Conservation (phyloP, 1,140 invertebrate species). For the Halictus rubicundus region DNA sequence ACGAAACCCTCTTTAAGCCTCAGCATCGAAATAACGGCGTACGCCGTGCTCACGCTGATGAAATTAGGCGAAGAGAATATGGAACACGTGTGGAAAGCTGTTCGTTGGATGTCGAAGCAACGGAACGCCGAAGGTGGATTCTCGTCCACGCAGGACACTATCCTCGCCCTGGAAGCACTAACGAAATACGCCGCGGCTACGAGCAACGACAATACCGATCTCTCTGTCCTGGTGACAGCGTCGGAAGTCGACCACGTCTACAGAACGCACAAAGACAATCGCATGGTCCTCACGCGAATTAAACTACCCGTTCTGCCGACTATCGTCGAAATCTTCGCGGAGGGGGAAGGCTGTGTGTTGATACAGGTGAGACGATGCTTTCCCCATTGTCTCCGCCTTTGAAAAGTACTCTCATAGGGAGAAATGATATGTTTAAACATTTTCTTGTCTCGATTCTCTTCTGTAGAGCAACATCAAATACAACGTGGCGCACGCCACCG, state of each 20-base stretch:
- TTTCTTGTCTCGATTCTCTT: not conserved
- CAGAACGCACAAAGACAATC: constrained; percentile 76
- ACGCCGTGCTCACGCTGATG: constrained; percentile 85
- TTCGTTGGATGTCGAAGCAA: constrained; percentile 88
- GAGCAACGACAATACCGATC: constrained; percentile 71
- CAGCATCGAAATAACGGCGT: constrained; percentile 89
- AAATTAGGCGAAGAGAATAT: constrained; percentile 83
- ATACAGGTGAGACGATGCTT: constrained; percentile 78
- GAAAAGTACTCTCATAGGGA: not conserved
- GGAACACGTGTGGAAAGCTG: constrained; percentile 80
- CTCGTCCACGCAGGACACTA: constrained; percentile 87
- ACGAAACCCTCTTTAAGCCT: constrained; percentile 73
- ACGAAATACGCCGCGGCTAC: constrained; percentile 81
- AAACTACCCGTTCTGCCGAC: constrained; percentile 79
- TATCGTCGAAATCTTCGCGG: constrained; percentile 77
- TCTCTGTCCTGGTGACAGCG: constrained; percentile 75
- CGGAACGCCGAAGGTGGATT: constrained; percentile 90
- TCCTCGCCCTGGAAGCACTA: constrained; percentile 85
- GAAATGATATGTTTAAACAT: not conserved
- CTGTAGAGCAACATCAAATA: constrained; percentile 81
- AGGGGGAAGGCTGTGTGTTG: constrained; percentile 84
- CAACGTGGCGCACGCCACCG: constrained; percentile 76
- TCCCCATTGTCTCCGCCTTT: not conserved
- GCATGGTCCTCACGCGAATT: constrained; percentile 75
- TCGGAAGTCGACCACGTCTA: constrained; percentile 72